A percentile compares a stretch with the other conserved stretches of the same genome.
Evolutionary conservation across 1,140 invertebrate genomes (phyloP).

Genomic region (Drosophila murphyi): DNA sequence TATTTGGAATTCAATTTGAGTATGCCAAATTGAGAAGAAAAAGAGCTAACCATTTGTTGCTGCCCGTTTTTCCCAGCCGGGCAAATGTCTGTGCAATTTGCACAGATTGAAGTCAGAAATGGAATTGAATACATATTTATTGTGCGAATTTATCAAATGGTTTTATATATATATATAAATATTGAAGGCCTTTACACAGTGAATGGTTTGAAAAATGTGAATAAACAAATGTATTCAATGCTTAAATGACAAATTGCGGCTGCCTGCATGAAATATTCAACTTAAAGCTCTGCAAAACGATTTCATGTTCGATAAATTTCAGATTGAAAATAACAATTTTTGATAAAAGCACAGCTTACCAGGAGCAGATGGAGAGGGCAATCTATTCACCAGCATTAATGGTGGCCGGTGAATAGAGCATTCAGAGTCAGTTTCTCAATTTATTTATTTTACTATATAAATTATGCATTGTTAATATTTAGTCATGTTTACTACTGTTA

Average conservation of each 20-base stretch:
- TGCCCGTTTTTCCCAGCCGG: not conserved
- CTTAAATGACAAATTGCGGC: constrained; percentile 3
- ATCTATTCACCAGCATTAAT: too few relatives aligned
- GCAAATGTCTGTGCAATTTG: constrained; percentile 50
- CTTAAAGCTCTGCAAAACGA: not conserved
- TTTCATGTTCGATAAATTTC: constrained; percentile 2
- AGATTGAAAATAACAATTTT: not conserved
- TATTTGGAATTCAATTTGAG: constrained; percentile 19
- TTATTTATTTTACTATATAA: too few relatives aligned
- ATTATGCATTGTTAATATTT: too few relatives aligned
- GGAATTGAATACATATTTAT: constrained; percentile 61
- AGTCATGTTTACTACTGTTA: too few relatives aligned
- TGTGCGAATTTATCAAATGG: constrained; percentile 53
- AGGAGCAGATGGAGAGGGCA: too few relatives aligned
- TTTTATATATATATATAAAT: not conserved
- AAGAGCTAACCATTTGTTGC: constrained; percentile 28
- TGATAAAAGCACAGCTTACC: too few relatives aligned
- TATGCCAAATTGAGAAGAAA: constrained; percentile 1
- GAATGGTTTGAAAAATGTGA: not conserved
- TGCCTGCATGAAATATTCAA: not conserved
- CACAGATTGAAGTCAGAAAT: constrained; percentile 47
- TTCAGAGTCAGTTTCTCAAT: too few relatives aligned
- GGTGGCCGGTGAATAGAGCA: too few relatives aligned
- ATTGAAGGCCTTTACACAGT: not conserved
- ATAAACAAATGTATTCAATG: constrained; percentile 6